Evolutionary conservation across 2,888 invertebrate genomes (phyloP), one percentile per base, ranked within the genome.

Genomic region (Oligia fasciuncula): DNA sequence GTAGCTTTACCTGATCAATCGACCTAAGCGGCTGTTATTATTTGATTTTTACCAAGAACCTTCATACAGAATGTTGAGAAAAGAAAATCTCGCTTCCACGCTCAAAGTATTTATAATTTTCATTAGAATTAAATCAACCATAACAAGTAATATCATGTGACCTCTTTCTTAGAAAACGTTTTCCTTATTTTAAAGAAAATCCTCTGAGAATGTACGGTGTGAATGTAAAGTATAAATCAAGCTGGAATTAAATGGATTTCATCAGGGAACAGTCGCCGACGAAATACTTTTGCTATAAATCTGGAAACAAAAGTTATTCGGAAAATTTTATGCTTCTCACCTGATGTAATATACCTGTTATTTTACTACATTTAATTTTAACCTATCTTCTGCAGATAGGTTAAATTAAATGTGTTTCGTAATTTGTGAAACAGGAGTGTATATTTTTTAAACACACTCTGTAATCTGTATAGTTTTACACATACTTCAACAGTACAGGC

Each of bases 241-340:
- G 46, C 6, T 69, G 65, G 65, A 76, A 76, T 70, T 63, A 74
- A 79, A 77, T 72, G 65, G 67, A 81, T 83, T 85, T 83, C 83
- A 77, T 80, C 78, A 74, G 74, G 29, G 71, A 73, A 71, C 66
- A 68, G 76, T 80, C 57, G 65, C 46, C 17, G 62, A 60, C 65
- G 76, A 77, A 81, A 81, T 84, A 81, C 72, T 81, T 77, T 75
- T 23, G 35, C 70, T 74, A 87, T 84, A 84, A 87, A 87, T 87
- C 60, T 62, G 23, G 57, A 71, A 75, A 76, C 49, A 49, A 83
- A 80, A 62, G 72, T 70, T 83, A 70, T 79, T 77, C 46, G 3
- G 17, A n/a, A 63, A 78, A 71, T 76, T 71, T 71, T 68, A 46
- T 46, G 54, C 66, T 73, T 9, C 19, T 62, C 19, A 63, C 40